Evolutionary conservation across 2,888 invertebrate genomes (phyloP).

Genomic region (Lycaena phlaeas): DNA sequence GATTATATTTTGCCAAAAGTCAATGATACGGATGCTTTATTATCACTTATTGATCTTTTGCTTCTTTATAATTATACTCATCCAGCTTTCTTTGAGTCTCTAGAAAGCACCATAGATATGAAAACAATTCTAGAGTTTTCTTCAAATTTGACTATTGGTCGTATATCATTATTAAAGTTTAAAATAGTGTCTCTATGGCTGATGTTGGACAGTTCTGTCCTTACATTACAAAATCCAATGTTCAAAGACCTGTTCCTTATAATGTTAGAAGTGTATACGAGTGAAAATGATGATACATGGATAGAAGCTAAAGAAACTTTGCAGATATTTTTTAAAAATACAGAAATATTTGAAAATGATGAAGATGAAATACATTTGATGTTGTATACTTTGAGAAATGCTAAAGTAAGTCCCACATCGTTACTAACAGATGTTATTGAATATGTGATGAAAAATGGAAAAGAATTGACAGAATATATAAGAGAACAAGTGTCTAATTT

Average conservation of each 20-base stretch:
- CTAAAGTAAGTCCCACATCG: conserved; percentile 39
- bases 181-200: conserved; percentile 61
- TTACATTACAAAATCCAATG: conserved; percentile 64
- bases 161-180: conserved; percentile 48
- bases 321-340: conserved; percentile 72
- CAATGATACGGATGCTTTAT: conserved; percentile 40
- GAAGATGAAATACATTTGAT: conserved; percentile 79
- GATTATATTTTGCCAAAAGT: conserved; percentile 45
- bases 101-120: conserved; percentile 59
- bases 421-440: conserved; percentile 48
- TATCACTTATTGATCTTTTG: conserved; percentile 47
- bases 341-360: conserved; percentile 77
- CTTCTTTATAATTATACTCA: conserved; percentile 55
- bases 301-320: conserved; percentile 70
- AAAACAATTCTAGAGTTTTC: conserved; percentile 51
- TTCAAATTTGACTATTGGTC: conserved; percentile 32
- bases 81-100: conserved; percentile 54
- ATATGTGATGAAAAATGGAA: conserved; percentile 43
- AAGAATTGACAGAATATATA: conserved; percentile 40
- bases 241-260: conserved; percentile 71
- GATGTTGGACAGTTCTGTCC: conserved; percentile 57
- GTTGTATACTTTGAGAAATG: conserved; percentile 65
- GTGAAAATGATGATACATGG: conserved; percentile 44
- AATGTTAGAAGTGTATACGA: conserved; percentile 69
- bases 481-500: conserved; percentile 48